Conservation (phyloP, 1,140 invertebrate species). For the Archegozetes longisetosus region DNA sequence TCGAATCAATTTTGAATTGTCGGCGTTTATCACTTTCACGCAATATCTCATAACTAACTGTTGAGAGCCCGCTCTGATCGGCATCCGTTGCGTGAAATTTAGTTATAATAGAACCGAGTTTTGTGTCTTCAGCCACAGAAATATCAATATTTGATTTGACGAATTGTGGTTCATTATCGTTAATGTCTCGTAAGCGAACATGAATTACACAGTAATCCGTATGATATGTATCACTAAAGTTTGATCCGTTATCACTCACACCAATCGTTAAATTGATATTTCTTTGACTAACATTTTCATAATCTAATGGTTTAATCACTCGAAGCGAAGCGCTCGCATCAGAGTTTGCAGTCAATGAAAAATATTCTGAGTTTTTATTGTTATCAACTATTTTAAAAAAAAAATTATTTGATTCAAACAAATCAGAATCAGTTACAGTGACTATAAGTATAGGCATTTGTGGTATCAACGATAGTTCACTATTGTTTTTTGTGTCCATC, state of each 20-base stretch:
- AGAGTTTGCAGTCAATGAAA: constrained; percentile 88
- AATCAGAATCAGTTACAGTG: constrained; percentile 79
- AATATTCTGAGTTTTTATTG: constrained; percentile 62
- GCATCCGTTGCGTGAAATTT: constrained; percentile 86
- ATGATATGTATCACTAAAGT: constrained; percentile 87
- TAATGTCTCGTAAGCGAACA: constrained; percentile 73
- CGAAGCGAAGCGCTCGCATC: constrained; percentile 84
- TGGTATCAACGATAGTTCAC: constrained; percentile 56
- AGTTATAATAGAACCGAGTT: constrained; percentile 70
- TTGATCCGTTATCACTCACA: constrained; percentile 43
- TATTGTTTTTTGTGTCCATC: constrained; percentile 19
- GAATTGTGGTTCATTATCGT: constrained; percentile 87
- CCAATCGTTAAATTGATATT: constrained; percentile 28
- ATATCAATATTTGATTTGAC: constrained; percentile 78
- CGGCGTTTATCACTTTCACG: constrained; percentile 74
- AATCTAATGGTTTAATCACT: constrained; percentile 54
- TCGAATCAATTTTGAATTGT: constrained; percentile 63
- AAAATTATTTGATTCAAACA: constrained; percentile 74
- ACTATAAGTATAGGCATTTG: constrained; percentile 85
- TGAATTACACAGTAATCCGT: constrained; percentile 87
- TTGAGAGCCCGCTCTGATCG: constrained; percentile 44
- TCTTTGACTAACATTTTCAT: constrained; percentile 27
- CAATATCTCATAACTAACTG: constrained; percentile 14
- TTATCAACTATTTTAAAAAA: constrained; percentile 83
- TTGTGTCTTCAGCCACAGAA: constrained; percentile 71